Conservation (phyloP, 2,797 vertebrate species). For the Hypotaenidia philippensis region DNA sequence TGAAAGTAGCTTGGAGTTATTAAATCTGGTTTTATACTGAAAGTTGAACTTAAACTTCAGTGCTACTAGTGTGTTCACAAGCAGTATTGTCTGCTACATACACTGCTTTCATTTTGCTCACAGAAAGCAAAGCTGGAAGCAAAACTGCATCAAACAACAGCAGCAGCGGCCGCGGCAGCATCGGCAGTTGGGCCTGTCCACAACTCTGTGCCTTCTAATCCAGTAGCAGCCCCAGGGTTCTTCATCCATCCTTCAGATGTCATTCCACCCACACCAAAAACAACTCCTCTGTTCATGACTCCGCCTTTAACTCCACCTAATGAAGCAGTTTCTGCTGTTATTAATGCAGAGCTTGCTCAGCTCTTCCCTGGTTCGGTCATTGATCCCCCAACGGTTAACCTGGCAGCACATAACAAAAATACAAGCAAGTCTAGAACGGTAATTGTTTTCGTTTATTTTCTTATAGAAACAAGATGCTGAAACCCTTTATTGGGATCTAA, state of each 20-base stretch:
- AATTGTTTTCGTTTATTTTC: slow-evolving; percentile 67
- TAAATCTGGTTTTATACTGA: background rate
- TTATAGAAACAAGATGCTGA: background rate
- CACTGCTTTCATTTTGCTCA: slow-evolving; percentile 68
- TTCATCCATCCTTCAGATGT: slow-evolving; percentile 98
- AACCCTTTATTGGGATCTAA: background rate
- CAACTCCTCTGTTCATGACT: slow-evolving; percentile 98
- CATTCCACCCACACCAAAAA: slow-evolving; percentile 98
- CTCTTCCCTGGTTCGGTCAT: slow-evolving; percentile 96
- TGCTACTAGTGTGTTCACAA: background rate
- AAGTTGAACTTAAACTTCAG: background rate
- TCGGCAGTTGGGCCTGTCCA: slow-evolving; percentile 92
- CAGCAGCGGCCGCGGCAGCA: slow-evolving; percentile 84
- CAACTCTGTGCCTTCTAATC: slow-evolving; percentile 96
- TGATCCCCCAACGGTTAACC: slow-evolving; percentile 93
- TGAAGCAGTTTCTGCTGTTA: slow-evolving; percentile 95
- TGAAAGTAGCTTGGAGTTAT: background rate
- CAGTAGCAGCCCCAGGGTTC: slow-evolving; percentile 93
- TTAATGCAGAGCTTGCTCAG: slow-evolving; percentile 96
- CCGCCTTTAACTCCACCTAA: slow-evolving; percentile 98
- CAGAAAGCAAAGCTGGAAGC: slow-evolving; percentile 99
- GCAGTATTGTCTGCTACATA: slow-evolving; percentile 48
- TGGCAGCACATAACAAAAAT: slow-evolving; percentile 94
- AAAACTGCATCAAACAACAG: slow-evolving; percentile 98
- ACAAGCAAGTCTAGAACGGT: slow-evolving; percentile 93